Evolutionary conservation across 2,797 vertebrate species (phyloP).

Genomic region (Paratrypauchen microcephalus): DNA sequence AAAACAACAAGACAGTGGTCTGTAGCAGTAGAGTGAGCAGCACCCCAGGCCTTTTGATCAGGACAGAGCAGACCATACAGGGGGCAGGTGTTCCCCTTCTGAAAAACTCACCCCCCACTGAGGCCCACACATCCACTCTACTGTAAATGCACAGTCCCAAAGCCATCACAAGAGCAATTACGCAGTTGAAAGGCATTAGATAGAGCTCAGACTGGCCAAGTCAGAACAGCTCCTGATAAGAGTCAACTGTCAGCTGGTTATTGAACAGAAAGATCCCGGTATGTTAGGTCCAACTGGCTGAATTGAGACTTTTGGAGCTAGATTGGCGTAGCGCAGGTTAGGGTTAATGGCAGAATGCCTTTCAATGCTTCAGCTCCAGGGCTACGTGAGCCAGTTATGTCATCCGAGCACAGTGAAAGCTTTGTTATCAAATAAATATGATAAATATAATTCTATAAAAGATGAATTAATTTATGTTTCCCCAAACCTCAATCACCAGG

Average conservation of each 20-base stretch:
- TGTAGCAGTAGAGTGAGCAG: slow-evolving; percentile 65
- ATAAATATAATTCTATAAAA: too few species aligned
- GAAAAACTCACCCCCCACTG: slow-evolving; percentile 53
- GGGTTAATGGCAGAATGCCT: background rate
- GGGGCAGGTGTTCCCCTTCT: slow-evolving; percentile 69
- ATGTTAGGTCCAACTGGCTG: slow-evolving; percentile 1
- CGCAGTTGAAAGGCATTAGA: slow-evolving; percentile 38
- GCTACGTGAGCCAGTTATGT: too few species aligned
- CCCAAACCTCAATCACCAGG: too few species aligned
- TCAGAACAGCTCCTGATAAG: slow-evolving; percentile 10
- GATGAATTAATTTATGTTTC: too few species aligned
- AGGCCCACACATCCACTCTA: slow-evolving; percentile 33
- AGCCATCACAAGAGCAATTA: slow-evolving; percentile 32
- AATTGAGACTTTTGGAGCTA: background rate
- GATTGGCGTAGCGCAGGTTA: background rate
- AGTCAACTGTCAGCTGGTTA: background rate
- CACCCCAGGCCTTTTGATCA: slow-evolving; percentile 82
- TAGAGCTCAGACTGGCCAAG: background rate
- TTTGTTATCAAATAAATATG: too few species aligned
- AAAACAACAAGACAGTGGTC: slow-evolving; percentile 68
- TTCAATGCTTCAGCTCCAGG: too few species aligned
- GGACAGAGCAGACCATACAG: slow-evolving; percentile 62
- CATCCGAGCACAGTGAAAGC: too few species aligned
- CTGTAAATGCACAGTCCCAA: slow-evolving; percentile 37
- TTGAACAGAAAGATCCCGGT: background rate